phyloP scores from a whole-genome alignment of 37 sponge, comb jelly and placozoan species.

The Halichondria panicea region DNA sequence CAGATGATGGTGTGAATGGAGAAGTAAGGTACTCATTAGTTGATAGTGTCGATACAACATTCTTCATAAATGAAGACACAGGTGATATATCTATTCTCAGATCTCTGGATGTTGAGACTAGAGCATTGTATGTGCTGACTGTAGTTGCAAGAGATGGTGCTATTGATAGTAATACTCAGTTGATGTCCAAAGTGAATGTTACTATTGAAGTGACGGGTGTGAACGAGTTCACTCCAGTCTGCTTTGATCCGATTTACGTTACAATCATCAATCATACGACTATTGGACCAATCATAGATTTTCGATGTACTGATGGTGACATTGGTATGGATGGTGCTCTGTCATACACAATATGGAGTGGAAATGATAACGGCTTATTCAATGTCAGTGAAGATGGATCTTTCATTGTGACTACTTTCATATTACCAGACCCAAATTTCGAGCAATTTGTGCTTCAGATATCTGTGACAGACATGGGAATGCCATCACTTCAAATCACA shows the following conservation, averaged over 20 bases:
- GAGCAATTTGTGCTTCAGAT: slow-evolving; percentile 42
- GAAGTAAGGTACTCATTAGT: slow-evolving; percentile 25
- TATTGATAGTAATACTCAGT: slow-evolving; percentile 25
- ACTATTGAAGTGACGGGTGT: slow-evolving; percentile 49
- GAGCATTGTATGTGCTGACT: slow-evolving; percentile 12
- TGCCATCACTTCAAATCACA: not conserved
- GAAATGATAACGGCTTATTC: slow-evolving; percentile 21
- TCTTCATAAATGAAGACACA: slow-evolving; percentile 31
- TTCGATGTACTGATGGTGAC: slow-evolving; percentile 52
- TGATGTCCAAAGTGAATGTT: slow-evolving; percentile 45
- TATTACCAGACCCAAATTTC: not conserved
- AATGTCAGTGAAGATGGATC: not conserved
- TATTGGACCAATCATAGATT: slow-evolving; percentile 23
- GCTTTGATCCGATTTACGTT: slow-evolving; percentile 49
- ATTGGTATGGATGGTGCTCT: slow-evolving; percentile 37
- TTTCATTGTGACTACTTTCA: slow-evolving; percentile 11
- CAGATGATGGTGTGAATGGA: slow-evolving; percentile 48
- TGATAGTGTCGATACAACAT: slow-evolving; percentile 18
- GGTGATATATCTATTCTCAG: slow-evolving; percentile 30
- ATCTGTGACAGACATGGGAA: slow-evolving; percentile 40
- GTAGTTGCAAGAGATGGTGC: slow-evolving; percentile 68
- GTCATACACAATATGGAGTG: slow-evolving; percentile 27
- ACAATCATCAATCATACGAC: slow-evolving; percentile 21
- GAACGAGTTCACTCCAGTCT: slow-evolving; percentile 56
- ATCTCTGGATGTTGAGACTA: slow-evolving; percentile 47